phyloP scores from a whole-genome alignment of 2,797 vertebrate genomes.

The Protonibea diacanthus region DNA sequence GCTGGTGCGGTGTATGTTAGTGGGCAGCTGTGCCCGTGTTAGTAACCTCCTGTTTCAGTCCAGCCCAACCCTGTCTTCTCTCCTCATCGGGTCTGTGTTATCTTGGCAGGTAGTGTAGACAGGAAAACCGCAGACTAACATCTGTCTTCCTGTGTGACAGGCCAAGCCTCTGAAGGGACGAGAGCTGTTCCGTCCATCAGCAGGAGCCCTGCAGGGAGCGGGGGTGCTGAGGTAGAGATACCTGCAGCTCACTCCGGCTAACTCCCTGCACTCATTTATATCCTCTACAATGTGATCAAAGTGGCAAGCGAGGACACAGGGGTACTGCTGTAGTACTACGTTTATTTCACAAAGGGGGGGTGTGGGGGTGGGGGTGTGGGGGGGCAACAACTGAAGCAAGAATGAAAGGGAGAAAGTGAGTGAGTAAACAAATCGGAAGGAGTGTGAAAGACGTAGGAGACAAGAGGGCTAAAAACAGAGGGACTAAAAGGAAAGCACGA shows the following conservation, averaged over 20 bases:
- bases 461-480: conserved; percentile 5
- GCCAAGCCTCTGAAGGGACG: conserved; percentile 46
- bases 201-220: conserved; percentile 49
- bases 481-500: conserved; percentile 4
- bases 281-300: conserved; percentile 42
- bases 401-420: neutral
- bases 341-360: conserved; percentile 21
- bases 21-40: conserved; percentile 11
- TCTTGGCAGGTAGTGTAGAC: conserved; percentile 58
- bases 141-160: conserved; percentile 74
- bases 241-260: conserved; percentile 41
- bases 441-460: conserved; percentile 4
- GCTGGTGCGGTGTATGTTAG: neutral
- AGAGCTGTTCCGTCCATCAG: conserved; percentile 69
- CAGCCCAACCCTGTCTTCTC: conserved; percentile 9
- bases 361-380: too few species aligned
- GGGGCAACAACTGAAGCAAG: neutral
- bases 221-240: conserved; percentile 20
- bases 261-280: conserved; percentile 50
- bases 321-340: conserved; percentile 6
- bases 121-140: conserved; percentile 63
- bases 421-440: neutral
- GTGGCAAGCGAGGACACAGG: conserved; percentile 48
- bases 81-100: conserved; percentile 39
- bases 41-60: conserved; percentile 61